phyloP scores from a whole-genome alignment of 1,140 invertebrate species.

The Macrotrachela quadricornifera region DNA sequence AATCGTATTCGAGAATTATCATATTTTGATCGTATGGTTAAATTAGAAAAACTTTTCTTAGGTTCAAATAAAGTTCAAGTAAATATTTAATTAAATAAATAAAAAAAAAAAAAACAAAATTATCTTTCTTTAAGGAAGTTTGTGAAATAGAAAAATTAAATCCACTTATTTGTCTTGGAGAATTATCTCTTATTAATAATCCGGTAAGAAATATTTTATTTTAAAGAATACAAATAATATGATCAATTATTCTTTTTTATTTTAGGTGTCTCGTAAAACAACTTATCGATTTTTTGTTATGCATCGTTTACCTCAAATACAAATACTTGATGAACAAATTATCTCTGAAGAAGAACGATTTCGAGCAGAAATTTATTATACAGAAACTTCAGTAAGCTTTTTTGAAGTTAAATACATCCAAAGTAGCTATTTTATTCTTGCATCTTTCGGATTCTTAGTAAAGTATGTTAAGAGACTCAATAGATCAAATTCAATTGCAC shows the following conservation, averaged over 20 bases:
- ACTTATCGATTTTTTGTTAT: constrained; percentile 25
- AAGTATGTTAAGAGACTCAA: no score
- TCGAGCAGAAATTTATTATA: constrained; percentile 24
- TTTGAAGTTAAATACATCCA: no score
- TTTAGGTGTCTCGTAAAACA: constrained; percentile 20
- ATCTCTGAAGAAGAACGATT: constrained; percentile 25
- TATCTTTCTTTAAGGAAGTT: constrained; percentile 2
- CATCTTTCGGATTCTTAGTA: no score
- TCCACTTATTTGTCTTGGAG: constrained; percentile 14
- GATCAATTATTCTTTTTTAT: background rate
- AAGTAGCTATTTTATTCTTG: no score
- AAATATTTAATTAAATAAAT: background rate
- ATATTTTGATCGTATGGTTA: constrained; percentile 18
- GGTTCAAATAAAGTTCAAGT: constrained; percentile 28
- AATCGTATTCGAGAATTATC: constrained; percentile 22
- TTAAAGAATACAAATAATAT: background rate
- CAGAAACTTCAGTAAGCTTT: constrained; percentile 11
- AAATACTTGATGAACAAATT: constrained; percentile 25
- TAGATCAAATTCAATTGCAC: no score
- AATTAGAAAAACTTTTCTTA: constrained; percentile 24
- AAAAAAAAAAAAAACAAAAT: background rate
- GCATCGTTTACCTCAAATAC: constrained; percentile 19
- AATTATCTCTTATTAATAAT: constrained; percentile 7
- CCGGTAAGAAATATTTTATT: background rate
- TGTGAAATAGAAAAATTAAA: constrained; percentile 22